Conservation (phyloP, 2,797 vertebrate genomes). For the Lophura swinhoii region DNA sequence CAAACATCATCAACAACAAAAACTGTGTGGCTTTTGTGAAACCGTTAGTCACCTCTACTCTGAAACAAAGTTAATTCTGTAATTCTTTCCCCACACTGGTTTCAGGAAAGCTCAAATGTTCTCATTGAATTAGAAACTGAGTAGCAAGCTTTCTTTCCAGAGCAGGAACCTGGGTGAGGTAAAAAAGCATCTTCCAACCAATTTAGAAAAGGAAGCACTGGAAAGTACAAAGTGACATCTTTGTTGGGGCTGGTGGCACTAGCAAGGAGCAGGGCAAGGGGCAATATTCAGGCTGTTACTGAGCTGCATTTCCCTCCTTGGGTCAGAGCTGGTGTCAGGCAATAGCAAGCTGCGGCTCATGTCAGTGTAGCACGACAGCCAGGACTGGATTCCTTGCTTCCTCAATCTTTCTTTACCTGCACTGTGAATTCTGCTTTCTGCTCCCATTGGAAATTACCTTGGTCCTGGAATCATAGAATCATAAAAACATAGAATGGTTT, state of each 20-base stretch:
- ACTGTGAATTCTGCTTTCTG: not conserved
- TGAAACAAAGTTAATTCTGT: not conserved
- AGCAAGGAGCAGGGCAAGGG: not conserved
- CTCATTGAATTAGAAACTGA: accelerated
- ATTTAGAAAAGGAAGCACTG: not conserved
- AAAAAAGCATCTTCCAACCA: not conserved
- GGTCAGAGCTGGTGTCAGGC: not conserved
- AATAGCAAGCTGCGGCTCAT: not conserved
- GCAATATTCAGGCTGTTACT: not conserved
- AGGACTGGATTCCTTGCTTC: not conserved
- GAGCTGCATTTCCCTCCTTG: not conserved
- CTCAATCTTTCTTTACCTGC: not conserved
- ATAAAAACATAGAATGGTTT: no score
- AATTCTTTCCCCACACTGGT: accelerated
- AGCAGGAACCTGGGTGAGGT: not conserved
- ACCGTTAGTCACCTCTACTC: not conserved
- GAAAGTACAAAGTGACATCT: not conserved
- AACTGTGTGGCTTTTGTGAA: not conserved
- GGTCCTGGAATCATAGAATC: not conserved
- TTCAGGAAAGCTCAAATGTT: not conserved
- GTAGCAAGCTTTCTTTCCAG: not conserved
- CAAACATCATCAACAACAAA: no score
- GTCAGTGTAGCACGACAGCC: not conserved
- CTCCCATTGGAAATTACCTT: not conserved
- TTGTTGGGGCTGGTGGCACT: not conserved